Conservation (phyloP, 2,797 vertebrate species). For the Cuniculus paca region DNA sequence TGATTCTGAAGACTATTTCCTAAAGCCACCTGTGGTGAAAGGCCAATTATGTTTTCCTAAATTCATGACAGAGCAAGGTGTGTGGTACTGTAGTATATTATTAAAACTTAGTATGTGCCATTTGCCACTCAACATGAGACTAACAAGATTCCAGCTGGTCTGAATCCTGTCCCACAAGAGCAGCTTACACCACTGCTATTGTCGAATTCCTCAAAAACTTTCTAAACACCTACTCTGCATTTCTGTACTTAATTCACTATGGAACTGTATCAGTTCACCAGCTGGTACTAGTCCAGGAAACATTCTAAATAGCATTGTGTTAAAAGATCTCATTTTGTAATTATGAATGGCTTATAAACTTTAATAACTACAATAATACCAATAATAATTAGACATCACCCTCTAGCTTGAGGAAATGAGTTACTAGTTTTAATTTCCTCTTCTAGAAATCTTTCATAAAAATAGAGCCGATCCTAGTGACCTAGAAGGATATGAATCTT, state of each 20-base stretch:
- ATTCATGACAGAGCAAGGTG: not conserved
- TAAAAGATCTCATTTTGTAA: conserved; percentile 10
- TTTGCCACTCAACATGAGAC: not conserved
- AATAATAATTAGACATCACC: not conserved
- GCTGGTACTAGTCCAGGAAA: not conserved
- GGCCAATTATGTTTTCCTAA: not conserved
- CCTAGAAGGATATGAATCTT: not conserved
- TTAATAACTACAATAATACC: conserved; percentile 38
- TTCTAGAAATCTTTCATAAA: conserved; percentile 23
- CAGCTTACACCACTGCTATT: not conserved
- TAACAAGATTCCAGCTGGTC: not conserved
- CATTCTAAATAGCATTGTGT: not conserved
- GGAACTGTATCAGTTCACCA: not conserved
- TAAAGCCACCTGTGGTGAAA: not conserved
- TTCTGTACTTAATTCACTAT: not conserved
- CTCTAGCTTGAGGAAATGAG: conserved; percentile 35
- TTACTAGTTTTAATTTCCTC: conserved; percentile 48
- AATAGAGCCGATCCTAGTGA: not conserved
- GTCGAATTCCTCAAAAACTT: not conserved
- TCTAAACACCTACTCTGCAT: not conserved
- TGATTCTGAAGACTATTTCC: not conserved
- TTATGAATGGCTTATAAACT: conserved; percentile 51
- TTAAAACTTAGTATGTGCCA: not conserved
- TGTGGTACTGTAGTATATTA: not conserved
- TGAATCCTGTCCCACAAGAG: not conserved